Evolutionary conservation across 2,113 vertebrate species (phyloP), one percentile per base, ranked within the genome.

Genomic region (Synchiropus splendidus): DNA sequence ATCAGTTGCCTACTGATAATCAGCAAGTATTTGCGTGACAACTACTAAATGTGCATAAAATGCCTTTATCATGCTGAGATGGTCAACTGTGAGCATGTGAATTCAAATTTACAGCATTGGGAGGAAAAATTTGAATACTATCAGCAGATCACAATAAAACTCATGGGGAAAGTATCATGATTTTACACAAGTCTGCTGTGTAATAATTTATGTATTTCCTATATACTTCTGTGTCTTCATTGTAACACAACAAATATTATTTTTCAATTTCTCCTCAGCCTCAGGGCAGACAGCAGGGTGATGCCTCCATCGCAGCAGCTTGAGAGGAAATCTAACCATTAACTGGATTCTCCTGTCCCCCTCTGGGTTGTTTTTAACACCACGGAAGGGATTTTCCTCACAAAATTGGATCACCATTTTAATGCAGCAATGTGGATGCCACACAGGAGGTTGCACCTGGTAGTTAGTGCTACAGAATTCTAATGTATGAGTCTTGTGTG

Each of bases 281-380:
- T 56, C 95, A 97, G 68, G 92, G 94, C 59, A 89, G 90, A 18
- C 88, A 89, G 27, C 36, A 59, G 50, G 91, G 92, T 18, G 90
- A 90, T 1, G 68, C 78, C 51, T 96, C 87, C 0, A 91, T 95
- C 15, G 90, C 87, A 32, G 92, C 95, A 31, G 92, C 91, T 0
- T 98, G 78, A 89, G 18, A 43, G 51, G 17, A 18, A 35, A 18
- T 39, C 34, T 14, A 5, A 12, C 34, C 3, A 6, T 15, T 46
- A 12, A 31, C 14, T 35, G 32, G 12, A n/a, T 12, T 45, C 45
- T 18, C 30, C 39, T 65, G 57, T 64, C 61, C 42, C 59, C 48
- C 58, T 11, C 16, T 9, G n/a, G 46, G 45, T 51, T 66, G 38
- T 14, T 14, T 16, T 37, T 37, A n/a, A 9, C 13, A 31, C 21